phyloP scores from a whole-genome alignment of 2,797 vertebrate genomes.

The Pagetopsis macropterus region DNA sequence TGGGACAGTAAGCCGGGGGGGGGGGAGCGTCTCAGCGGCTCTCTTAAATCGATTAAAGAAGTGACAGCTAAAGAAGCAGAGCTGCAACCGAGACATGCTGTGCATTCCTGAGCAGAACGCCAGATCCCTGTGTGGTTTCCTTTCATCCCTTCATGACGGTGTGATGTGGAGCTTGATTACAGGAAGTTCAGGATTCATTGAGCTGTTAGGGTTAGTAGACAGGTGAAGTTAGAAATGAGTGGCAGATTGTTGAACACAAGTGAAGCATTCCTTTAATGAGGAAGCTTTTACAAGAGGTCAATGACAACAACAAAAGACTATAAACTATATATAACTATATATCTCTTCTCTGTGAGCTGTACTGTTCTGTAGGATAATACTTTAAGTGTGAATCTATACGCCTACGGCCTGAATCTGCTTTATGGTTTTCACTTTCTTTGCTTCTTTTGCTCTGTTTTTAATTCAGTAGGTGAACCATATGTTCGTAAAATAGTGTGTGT shows the following conservation, averaged over 20 bases:
- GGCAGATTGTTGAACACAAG: neutral
- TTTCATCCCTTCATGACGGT: conserved; percentile 5
- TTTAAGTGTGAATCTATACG: too few species aligned
- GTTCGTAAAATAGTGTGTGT: too few species aligned
- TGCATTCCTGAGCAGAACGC: conserved; percentile 39
- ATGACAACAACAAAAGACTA: too few species aligned
- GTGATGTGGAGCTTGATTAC: neutral
- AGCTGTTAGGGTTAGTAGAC: neutral
- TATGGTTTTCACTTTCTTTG: too few species aligned
- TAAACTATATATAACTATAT: too few species aligned
- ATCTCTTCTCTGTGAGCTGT: too few species aligned
- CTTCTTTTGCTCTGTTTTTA: too few species aligned
- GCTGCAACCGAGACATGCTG: conserved; percentile 46
- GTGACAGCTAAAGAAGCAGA: conserved; percentile 48
- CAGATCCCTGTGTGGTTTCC: neutral
- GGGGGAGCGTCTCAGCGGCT: neutral
- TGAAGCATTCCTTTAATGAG: neutral
- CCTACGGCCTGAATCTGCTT: too few species aligned
- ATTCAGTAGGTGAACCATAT: too few species aligned
- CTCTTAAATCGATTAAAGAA: conserved; percentile 53
- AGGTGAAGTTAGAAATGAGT: neutral
- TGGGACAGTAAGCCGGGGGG: conserved; percentile 7
- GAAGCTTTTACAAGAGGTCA: too few species aligned
- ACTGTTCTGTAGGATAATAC: too few species aligned
- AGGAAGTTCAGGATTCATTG: neutral